Evolutionary conservation across 2,797 vertebrate genomes (phyloP), one percentile per base, ranked within the genome.

Genomic region (Lophius americanus): DNA sequence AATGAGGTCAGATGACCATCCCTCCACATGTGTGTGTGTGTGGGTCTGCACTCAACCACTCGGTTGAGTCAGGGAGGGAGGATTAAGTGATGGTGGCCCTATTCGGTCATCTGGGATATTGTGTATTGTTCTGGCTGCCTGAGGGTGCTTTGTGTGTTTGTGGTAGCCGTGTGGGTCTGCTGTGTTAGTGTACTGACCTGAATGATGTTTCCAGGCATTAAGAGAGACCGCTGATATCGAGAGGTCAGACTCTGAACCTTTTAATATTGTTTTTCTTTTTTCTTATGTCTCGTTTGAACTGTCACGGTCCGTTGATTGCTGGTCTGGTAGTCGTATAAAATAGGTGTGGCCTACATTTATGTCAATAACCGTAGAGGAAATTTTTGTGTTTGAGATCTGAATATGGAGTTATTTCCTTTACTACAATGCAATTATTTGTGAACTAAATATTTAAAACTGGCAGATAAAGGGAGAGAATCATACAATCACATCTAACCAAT

Each of bases 71-170:
- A 52, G 47, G 53, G 75, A 69, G 55, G 59, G 75, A 78, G 88
- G 82, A 88, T 89, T 88, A 88, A 87, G 84, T 79, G 85, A 79
- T 77, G 80, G 80, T 87, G 85, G 86, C 85, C 85, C 87, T 83
- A 86, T 85, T 89, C 81, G 91, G 88, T 91, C 90, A 89, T 87
- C 71, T 74, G 49, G 79, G 53, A 68, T 83, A 83, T 87, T 87
- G 85, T 89, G 78, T 86, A 84, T 89, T 87, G 88, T 85, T 83
- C 75, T 55, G 78, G 70, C 64, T 47, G 88, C 90, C 85, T 76
- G 76, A 78, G 89, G 89, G 77, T 11, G 51, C 7, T 36, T 36
- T 54, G 37, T 76, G 58, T 72, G 36, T 63, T 23, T 23, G 23
- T 23, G 23, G 74, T 59, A 65, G 9, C 41, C 59, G 36, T 54